Base-by-base conservation (phyloP, 2,113 vertebrate genomes). In the Callipepla squamata region DNA sequence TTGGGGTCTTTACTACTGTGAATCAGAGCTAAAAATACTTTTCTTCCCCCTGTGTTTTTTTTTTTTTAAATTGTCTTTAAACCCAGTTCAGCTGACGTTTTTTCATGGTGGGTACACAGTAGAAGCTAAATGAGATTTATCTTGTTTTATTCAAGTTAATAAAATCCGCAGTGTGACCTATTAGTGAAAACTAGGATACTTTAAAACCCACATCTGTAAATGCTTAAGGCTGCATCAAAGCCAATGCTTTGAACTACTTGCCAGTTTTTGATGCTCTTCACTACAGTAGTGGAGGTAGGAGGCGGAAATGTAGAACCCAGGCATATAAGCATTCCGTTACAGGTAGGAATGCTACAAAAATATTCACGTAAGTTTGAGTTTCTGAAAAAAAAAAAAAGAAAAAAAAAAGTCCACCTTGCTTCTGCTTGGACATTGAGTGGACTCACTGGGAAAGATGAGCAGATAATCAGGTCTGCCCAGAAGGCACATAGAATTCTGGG, bases 21-120 rank as follows among this genome's bases (percentile, higher is more conserved):
- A 93, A 87, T 80, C 65, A 77, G 50, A 85, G 68, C 65, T 92
- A 90, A 85, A 94, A 93, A 80, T 90, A 95, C 48, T 75, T 50
- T 11, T 14, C 65, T 87, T 61, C 36, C n/a, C 36, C 11, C 8
- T 58, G 20, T 58, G 7, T 32, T 17, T 11, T 30, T 51, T 21
- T 3, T 74, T 83, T 3, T 74, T 87, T 79, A 47, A 25, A 40
- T 51, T 48, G 21, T 45, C 85, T 91, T 80, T 30, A 70, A 88
- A 77, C 22, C 28, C 51, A 74, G 42, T 63, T n/a, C 2, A 1
- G 55, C 22, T 86, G 34, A 23, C 30, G 75, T 86, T 83, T 70
- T 75, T 48, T 40, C 36, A 23, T 44, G 34, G 26, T 42, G 16
- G 21, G 13, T 40, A 44, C 45, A 4, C 4, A 34, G 28, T 80